Evolutionary conservation across 2,888 invertebrate genomes (phyloP), one percentile per base, ranked within the genome.

Genomic region (Amiota mariae): DNA sequence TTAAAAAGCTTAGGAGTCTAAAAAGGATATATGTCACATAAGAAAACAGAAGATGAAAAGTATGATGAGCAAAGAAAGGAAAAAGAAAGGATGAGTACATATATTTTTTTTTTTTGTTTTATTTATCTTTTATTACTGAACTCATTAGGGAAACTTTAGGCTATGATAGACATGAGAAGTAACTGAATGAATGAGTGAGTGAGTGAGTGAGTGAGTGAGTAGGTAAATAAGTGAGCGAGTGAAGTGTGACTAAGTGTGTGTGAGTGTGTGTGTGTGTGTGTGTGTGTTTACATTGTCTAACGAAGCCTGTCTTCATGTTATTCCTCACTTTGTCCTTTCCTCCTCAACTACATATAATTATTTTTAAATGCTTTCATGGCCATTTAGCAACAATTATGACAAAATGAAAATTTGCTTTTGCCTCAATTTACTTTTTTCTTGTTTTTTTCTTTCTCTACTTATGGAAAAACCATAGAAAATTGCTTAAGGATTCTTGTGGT

Each of bases 351-450:
- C 36, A 36, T 36, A 36, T 36, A 36, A 36, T 36, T 66, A 73
- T 61, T 78, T 73, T 56, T 63, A 51, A 76, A 75, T 72, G 76
- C 36, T 36, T 77, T 78, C 79, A 75, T 76, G 76, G 76, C 71
- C 73, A 78, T 71, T 79, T 72, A 75, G 71, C 74, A 64, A 70
- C 75, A 76, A 80, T 82, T 82, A 79, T 73, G 75, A 78, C 68
- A 67, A 72, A 76, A 77, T 80, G 78, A 72, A 73, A 75, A 75
- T 77, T 77, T 77, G 59, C 59, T 24, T 59, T 59, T 59, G 18
- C 20, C 18, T 12, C 59, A 20, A 57, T 57, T 15, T 57, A 15
- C 15, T 6, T 36, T 36, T 36, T 36, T 36, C 36, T 36, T 36
- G n/a, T 18, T 48, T 36, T 48, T 46, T 63, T 63, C 8, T 66